These are phyloP conservation scores for Drosophila robusta DNA, from an alignment of 2,888 invertebrate genomes.

Conservation along the genomic window DNA sequence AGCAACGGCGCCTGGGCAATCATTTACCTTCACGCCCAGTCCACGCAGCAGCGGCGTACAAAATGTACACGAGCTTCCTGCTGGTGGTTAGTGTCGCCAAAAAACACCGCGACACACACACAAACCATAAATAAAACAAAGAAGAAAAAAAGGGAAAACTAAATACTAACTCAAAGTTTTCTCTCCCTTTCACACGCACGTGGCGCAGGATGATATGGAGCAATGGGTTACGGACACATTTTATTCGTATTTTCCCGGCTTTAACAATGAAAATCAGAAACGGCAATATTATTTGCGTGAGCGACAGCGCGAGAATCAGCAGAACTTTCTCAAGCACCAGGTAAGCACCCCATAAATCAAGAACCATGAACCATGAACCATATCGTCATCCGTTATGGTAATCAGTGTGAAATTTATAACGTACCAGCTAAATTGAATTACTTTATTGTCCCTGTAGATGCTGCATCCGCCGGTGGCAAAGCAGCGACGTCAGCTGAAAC, in stretches of 20 bases:
- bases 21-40: slow-evolving; percentile 46
- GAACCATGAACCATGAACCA: slow-evolving; percentile 37
- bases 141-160: slow-evolving; percentile 14
- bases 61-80: slow-evolving; percentile 82
- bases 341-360: slow-evolving; percentile 57
- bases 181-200: slow-evolving; percentile 23
- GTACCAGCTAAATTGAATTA: slow-evolving; percentile 23
- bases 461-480: slow-evolving; percentile 70
- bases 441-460: slow-evolving; percentile 55
- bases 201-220: slow-evolving; percentile 84
- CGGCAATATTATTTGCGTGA: slow-evolving; percentile 82
- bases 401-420: slow-evolving; percentile 55
- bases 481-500: slow-evolving; percentile 58
- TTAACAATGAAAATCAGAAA: slow-evolving; percentile 83
- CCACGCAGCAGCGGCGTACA: background rate
- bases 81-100: slow-evolving; percentile 81
- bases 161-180: slow-evolving; percentile 19
- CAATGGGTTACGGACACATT: slow-evolving; percentile 85
- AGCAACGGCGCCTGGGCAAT: slow-evolving; percentile 39
- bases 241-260: slow-evolving; percentile 85
- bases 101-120: slow-evolving; percentile 37
- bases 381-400: slow-evolving; percentile 41
- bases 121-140: background rate
- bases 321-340: slow-evolving; percentile 84
- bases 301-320: slow-evolving; percentile 83